Conservation (phyloP, 2,113 vertebrate species). For the Herpetotheres cachinnans region DNA sequence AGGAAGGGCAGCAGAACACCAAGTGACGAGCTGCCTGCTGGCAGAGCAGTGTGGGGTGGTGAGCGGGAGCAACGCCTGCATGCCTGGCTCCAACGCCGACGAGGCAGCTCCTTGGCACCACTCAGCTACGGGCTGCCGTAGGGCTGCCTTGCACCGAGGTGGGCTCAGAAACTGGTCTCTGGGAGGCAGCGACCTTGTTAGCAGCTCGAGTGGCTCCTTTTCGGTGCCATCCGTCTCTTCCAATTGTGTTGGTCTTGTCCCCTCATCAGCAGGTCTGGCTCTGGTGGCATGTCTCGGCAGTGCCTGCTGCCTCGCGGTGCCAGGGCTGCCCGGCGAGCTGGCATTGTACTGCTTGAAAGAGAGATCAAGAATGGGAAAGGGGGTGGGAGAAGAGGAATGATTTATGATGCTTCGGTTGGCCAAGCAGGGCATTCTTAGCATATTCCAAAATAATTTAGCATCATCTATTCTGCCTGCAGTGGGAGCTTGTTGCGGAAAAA, state of each 20-base stretch:
- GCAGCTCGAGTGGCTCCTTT: neutral
- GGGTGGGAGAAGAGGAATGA: conserved; percentile 23
- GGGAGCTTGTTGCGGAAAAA: neutral
- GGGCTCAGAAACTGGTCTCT: neutral
- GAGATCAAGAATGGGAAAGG: conserved; percentile 34
- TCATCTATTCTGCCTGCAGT: conserved; percentile 28
- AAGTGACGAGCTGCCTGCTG: neutral
- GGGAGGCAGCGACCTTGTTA: neutral
- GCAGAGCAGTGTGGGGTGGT: neutral
- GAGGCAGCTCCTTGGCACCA: neutral
- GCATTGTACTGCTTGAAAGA: conserved; percentile 40
- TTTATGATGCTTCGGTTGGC: conserved; percentile 61
- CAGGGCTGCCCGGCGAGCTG: neutral
- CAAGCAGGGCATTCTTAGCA: conserved; percentile 49
- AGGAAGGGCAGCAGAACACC: neutral
- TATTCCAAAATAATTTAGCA: conserved; percentile 62
- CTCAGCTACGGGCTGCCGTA: neutral
- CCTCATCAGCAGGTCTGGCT: neutral
- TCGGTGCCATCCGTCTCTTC: neutral
- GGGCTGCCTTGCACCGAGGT: neutral
- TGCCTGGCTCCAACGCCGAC: accelerated
- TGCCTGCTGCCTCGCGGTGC: neutral
- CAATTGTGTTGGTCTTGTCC: accelerated
- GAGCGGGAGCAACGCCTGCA: neutral
- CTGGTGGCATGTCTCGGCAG: accelerated